Evolutionary conservation across 2,888 invertebrate species (phyloP).

Genomic region (Hypomecis punctinalis): DNA sequence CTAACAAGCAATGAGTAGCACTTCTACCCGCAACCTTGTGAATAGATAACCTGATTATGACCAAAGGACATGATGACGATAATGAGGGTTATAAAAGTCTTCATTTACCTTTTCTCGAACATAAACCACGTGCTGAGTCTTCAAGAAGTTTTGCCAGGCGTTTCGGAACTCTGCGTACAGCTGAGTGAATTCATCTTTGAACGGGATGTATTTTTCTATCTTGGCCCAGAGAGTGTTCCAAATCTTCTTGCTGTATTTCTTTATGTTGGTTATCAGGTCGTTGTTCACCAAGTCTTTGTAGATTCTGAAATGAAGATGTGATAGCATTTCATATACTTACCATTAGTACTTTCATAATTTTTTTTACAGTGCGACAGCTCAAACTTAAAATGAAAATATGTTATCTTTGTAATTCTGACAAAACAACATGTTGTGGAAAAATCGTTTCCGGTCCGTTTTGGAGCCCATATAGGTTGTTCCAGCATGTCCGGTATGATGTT

Average conservation of each 20-base stretch:
- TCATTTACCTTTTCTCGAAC: constrained; percentile 71
- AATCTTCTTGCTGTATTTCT: constrained; percentile 89
- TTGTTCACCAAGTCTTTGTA: constrained; percentile 92
- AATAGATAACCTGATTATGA: too few species aligned
- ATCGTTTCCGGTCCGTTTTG: too few species aligned
- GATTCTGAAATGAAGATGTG: constrained; percentile 70
- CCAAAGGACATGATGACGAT: too few species aligned
- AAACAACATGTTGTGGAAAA: too few species aligned
- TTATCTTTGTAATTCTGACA: too few species aligned
- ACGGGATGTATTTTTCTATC: constrained; percentile 76
- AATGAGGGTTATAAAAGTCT: not conserved
- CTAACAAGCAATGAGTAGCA: too few species aligned
- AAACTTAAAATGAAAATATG: too few species aligned
- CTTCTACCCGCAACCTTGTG: too few species aligned
- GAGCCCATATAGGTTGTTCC: too few species aligned
- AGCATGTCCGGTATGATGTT: too few species aligned
- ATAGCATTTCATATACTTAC: not conserved
- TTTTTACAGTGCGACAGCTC: not conserved
- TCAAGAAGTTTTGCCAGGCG: constrained; percentile 75
- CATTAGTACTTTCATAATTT: not conserved
- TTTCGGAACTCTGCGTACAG: constrained; percentile 73
- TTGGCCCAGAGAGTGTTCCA: constrained; percentile 83
- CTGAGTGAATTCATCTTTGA: constrained; percentile 74
- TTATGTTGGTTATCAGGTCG: constrained; percentile 91
- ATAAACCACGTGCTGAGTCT: constrained; percentile 75